phyloP scores from a whole-genome alignment of 2,888 invertebrate genomes.

The Agonopterix arenella region DNA sequence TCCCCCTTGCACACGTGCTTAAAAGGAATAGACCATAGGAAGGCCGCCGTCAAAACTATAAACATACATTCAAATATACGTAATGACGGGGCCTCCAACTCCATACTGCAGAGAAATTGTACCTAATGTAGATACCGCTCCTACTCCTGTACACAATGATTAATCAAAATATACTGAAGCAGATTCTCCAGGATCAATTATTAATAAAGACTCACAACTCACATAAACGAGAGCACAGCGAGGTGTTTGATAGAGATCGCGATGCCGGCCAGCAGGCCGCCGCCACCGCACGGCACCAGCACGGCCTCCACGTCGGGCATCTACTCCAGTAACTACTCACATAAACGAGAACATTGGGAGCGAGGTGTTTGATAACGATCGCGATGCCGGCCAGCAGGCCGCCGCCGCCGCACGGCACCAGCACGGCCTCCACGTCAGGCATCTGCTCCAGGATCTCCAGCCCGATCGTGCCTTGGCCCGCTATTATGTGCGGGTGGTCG shows the following conservation, averaged over 20 bases:
- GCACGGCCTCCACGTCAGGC: slow-evolving; percentile 89
- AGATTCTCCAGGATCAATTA: too few species aligned
- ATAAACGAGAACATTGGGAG: slow-evolving; percentile 89
- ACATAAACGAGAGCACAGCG: slow-evolving; percentile 90
- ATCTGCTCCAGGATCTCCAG: slow-evolving; percentile 95
- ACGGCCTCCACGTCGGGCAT: slow-evolving; percentile 92
- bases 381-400: slow-evolving; percentile 95
- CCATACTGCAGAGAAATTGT: too few species aligned
- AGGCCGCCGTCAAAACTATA: too few species aligned
- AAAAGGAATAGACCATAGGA: too few species aligned
- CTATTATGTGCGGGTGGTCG: slow-evolving; percentile 96
- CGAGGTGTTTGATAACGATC: slow-evolving; percentile 90
- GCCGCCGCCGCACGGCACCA: slow-evolving; percentile 96
- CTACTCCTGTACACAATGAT: too few species aligned
- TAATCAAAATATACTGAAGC: too few species aligned
- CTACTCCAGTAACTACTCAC: slow-evolving; percentile 87
- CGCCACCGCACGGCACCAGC: slow-evolving; percentile 96
- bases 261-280: slow-evolving; percentile 93
- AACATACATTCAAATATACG: too few species aligned
- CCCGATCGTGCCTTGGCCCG: slow-evolving; percentile 96
- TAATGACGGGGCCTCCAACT: too few species aligned
- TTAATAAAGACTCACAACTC: slow-evolving; percentile 39
- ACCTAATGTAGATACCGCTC: too few species aligned
- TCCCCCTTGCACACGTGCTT: too few species aligned
- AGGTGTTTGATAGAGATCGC: slow-evolving; percentile 93